Conservation (phyloP, 2,113 vertebrate species). For the Microcebus jonahi region DNA sequence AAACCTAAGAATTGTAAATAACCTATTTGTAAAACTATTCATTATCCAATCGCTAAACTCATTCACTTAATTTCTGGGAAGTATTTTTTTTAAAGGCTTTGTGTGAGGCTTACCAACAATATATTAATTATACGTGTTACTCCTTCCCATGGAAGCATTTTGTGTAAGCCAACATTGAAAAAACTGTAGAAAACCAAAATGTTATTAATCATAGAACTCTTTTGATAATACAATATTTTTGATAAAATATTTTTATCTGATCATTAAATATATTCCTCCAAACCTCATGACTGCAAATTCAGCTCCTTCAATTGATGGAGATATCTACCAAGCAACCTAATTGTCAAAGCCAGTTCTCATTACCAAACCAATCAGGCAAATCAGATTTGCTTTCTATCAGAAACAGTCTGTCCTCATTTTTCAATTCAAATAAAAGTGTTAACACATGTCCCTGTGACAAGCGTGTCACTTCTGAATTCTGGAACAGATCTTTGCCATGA, state of each 20-base stretch:
- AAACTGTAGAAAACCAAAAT: constrained; percentile 2
- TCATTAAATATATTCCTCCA: neutral
- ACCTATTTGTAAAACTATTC: neutral
- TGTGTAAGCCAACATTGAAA: neutral
- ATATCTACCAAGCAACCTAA: neutral
- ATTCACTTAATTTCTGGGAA: neutral
- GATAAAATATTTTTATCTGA: neutral
- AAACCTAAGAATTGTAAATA: neutral
- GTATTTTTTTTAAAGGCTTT: neutral
- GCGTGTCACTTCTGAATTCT: neutral
- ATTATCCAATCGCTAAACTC: neutral
- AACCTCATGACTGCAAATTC: neutral
- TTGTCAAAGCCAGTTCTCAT: neutral
- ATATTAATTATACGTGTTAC: neutral
- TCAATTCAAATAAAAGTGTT: neutral
- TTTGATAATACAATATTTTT: neutral
- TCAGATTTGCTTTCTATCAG: neutral
- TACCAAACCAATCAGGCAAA: neutral
- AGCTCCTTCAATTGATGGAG: neutral
- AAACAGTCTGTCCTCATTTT: neutral
- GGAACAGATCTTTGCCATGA: neutral
- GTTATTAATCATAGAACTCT: neutral
- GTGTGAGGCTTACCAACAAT: neutral
- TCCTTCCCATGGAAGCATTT: neutral
- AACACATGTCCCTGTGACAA: neutral